Conservation (phyloP, 37 sponge, comb jelly and placozoan genomes). For the Cliona cf. orientalis region DNA sequence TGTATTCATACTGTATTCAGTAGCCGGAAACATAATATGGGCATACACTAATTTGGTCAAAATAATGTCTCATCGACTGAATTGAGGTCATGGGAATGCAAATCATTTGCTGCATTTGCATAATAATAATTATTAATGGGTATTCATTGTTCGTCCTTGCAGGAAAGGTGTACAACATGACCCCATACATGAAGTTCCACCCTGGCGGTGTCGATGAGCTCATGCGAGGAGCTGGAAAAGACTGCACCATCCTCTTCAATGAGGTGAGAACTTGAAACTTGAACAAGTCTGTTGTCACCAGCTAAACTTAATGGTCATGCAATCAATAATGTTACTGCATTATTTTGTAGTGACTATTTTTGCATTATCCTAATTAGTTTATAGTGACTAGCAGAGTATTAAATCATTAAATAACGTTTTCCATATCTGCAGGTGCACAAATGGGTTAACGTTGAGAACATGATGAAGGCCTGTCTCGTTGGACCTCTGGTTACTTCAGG, state of each 20-base stretch:
- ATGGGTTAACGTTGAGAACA: constrained; percentile 72
- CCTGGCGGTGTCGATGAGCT: constrained; percentile 93
- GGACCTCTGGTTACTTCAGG: constrained; percentile 35
- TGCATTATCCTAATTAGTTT: no score
- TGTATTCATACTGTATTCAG: neutral
- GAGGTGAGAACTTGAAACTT: no score
- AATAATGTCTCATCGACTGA: neutral
- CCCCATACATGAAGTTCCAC: constrained; percentile 89
- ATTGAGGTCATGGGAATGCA: neutral
- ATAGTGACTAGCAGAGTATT: no score
- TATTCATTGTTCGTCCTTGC: neutral
- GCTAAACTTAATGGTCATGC: no score
- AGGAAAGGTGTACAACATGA: constrained; percentile 95
- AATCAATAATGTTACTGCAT: neutral
- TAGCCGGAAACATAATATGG: no score
- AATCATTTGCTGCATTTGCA: neutral
- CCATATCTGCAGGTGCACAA: constrained; percentile 69
- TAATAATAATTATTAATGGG: neutral
- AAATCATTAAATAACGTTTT: no score
- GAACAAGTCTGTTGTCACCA: no score
- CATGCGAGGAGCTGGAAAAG: constrained; percentile 92
- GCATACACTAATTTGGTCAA: neutral
- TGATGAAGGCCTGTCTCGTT: constrained; percentile 51
- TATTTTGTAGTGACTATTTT: no score
- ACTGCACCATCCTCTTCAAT: constrained; percentile 90